These are phyloP conservation scores for Uropsilus gracilis DNA, from an alignment of 2,113 vertebrate species.

Conservation along the genomic window DNA sequence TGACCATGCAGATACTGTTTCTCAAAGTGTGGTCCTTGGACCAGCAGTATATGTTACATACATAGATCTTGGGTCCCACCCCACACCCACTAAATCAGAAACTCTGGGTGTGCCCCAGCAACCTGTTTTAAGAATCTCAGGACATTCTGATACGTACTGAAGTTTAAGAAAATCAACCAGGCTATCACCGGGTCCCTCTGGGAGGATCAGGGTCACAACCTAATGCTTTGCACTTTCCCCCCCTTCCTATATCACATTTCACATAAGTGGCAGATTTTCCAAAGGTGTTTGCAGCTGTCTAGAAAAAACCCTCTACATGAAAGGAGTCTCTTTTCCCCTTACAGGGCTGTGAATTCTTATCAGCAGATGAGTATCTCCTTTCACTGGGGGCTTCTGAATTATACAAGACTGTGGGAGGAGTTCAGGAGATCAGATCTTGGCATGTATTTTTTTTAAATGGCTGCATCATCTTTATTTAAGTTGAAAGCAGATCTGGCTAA, in stretches of 20 bases:
- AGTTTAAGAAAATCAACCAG: background rate
- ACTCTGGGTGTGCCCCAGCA: background rate
- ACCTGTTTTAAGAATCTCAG: background rate
- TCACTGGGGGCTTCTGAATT: conserved; percentile 20
- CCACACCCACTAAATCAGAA: background rate
- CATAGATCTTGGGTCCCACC: background rate
- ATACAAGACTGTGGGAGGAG: conserved; percentile 33
- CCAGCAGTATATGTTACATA: background rate
- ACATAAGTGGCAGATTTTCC: background rate
- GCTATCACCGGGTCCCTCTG: background rate
- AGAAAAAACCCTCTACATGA: background rate
- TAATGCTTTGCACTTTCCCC: background rate
- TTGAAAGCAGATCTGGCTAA: conserved; percentile 54
- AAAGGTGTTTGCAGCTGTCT: conserved; percentile 22
- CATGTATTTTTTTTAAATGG: background rate
- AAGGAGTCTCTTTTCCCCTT: background rate
- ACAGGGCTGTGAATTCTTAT: background rate
- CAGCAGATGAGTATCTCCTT: background rate
- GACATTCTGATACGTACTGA: background rate
- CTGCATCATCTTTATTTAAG: conserved; percentile 40
- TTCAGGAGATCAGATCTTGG: conserved; percentile 16
- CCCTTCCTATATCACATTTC: background rate
- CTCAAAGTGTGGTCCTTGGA: background rate
- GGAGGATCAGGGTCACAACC: background rate
- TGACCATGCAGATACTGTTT: background rate